Percentiles rank a stretch among this genome's conserved stretches.
These are phyloP conservation scores for Cataglyphis albicans DNA, from an alignment of 2,888 invertebrate genomes.

Conservation along the genomic window DNA sequence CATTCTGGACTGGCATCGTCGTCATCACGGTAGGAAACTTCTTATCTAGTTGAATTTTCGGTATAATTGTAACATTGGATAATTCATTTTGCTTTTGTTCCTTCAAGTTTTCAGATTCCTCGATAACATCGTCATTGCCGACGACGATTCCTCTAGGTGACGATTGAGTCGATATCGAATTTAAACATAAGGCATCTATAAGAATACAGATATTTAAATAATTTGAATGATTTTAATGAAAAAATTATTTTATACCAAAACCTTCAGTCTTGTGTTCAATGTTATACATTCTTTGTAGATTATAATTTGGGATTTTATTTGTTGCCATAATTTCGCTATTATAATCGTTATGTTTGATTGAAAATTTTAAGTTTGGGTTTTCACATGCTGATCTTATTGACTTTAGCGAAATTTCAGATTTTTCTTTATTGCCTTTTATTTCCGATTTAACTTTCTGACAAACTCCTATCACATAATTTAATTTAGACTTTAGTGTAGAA, in stretches of 20 bases:
- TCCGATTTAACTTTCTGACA: conserved; percentile 79
- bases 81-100: conserved; percentile 4
- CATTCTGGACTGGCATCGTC: not conserved
- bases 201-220: conserved; percentile 6
- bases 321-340: not conserved
- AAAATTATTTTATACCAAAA: conserved; percentile 37
- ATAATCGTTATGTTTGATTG: not conserved
- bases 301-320: conserved; percentile 32
- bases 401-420: not conserved
- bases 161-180: not conserved
- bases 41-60: not conserved
- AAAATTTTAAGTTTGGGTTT: not conserved
- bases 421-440: conserved; percentile 57
- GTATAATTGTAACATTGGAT: conserved; percentile 17
- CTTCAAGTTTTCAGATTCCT: not conserved
- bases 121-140: not conserved
- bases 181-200: not conserved
- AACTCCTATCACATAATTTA: conserved; percentile 85
- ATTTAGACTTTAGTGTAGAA: conserved; percentile 84
- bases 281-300: conserved; percentile 39
- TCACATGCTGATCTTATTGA: not conserved
- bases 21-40: not conserved
- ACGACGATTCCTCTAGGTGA: not conserved
- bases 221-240: too few relatives aligned
- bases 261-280: conserved; percentile 21